Evolutionary conservation across 2,797 vertebrate genomes (phyloP).

Genomic region (Amblyraja radiata): DNA sequence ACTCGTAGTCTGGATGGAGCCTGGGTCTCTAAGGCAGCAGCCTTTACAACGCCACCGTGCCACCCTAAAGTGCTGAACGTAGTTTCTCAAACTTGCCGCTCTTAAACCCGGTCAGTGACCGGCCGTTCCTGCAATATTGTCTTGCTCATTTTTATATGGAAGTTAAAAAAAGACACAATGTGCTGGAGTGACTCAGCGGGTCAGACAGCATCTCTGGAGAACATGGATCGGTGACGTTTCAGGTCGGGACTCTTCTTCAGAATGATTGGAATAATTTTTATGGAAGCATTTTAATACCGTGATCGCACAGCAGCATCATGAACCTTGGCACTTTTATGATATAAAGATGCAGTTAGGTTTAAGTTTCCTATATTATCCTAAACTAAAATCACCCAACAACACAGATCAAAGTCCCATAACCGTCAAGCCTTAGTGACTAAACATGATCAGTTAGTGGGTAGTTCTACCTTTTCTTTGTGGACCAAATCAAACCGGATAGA

Average conservation of each 20-base stretch:
- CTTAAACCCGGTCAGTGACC: background rate
- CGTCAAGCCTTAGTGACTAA: background rate
- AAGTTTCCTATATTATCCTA: background rate
- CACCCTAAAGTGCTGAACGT: too few species aligned
- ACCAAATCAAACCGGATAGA: constrained; percentile 42
- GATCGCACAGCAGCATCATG: background rate
- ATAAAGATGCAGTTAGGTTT: background rate
- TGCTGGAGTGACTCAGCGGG: too few species aligned
- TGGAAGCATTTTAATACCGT: background rate
- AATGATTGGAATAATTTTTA: background rate
- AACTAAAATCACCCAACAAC: background rate
- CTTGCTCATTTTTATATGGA: too few species aligned
- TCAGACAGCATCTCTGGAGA: too few species aligned
- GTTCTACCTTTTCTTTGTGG: constrained; percentile 47
- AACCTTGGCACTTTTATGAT: too few species aligned
- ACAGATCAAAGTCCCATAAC: background rate
- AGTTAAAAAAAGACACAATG: too few species aligned
- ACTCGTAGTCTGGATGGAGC: too few species aligned
- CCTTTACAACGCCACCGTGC: too few species aligned
- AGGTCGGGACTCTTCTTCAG: too few species aligned
- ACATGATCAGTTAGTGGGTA: background rate
- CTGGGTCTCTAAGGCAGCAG: too few species aligned
- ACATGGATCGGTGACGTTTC: too few species aligned
- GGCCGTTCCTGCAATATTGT: background rate
- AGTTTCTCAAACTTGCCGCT: background rate